Evolutionary conservation across 2,797 vertebrate genomes (phyloP).

Genomic region (Tapera naevia): DNA sequence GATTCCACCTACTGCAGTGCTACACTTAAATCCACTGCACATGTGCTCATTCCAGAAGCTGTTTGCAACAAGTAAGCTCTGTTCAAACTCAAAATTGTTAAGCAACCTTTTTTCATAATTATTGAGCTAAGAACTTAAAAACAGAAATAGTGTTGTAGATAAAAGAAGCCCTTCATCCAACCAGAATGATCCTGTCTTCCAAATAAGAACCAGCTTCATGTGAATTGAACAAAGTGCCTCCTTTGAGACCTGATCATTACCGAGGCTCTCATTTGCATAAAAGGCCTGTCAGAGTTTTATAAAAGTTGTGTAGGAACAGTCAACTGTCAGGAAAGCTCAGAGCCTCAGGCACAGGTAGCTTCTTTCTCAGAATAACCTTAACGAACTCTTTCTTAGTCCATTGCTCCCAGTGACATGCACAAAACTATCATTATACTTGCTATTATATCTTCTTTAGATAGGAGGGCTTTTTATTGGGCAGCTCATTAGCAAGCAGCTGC

Average conservation of each 20-base stretch:
- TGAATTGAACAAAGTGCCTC: not conserved
- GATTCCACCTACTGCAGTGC: not conserved
- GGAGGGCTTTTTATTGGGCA: not conserved
- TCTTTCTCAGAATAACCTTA: not conserved
- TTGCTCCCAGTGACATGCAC: not conserved
- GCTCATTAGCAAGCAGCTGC: not conserved
- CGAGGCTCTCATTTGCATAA: not conserved
- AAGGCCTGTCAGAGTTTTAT: not conserved
- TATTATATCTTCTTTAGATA: not conserved
- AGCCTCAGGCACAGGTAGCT: not conserved
- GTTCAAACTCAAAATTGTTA: not conserved
- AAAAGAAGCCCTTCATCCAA: not conserved
- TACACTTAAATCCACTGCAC: not conserved
- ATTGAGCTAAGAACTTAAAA: not conserved
- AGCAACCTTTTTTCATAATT: not conserved
- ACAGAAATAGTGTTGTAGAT: not conserved
- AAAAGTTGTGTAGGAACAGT: not conserved
- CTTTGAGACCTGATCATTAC: constrained; percentile 2
- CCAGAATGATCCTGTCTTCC: not conserved
- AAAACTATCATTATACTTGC: not conserved
- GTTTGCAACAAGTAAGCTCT: not conserved
- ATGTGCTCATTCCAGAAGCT: not conserved
- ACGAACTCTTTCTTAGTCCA: not conserved
- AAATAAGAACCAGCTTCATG: not conserved
- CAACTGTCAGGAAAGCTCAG: constrained; percentile 20